Evolutionary conservation across 1,140 invertebrate genomes (phyloP), one percentile per base, ranked within the genome.

Genomic region (Nasonia vitripennis): DNA sequence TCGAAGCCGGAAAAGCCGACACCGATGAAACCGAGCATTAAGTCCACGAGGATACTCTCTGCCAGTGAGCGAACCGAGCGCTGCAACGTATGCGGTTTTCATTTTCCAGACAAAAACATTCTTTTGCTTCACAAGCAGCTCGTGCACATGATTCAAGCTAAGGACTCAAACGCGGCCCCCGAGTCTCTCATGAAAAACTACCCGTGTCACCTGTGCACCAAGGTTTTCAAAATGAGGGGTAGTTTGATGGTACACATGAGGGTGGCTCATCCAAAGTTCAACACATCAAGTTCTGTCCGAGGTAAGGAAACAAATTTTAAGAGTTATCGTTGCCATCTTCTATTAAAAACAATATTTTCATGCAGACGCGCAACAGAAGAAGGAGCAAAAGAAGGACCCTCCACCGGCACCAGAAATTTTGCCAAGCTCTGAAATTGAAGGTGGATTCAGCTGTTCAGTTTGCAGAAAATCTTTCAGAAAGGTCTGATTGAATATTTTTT

Each of bases 211-310:
- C 92, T 97, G 31, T 97, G 97, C 89, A 94, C 95, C 1, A 97
- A 97, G 91, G 94, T 95, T 74, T 97, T 97, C 89, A 96, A 96
- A 91, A 97, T 97, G 95, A 94, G 95, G 87, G 96, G 96, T 7
- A 97, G 96, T 85, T 90, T 98, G 1, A 96, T 97, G 94, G 95
- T 97, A 2, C 97, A 97, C 93, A 94, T 97, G 89, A 94, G 96
- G 91, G 96, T 97, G 31, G 96, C 96, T 0, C 97, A 97, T 92
- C 95, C 94, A 87, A 94, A 95, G 45, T 93, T 90, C 62, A 91
- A 91, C 55, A 37, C 31, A 6, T 6, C 78, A n/a, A 62, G 17
- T 17, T 62, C 55, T 7, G 5, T 17, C 6, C n/a, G 20, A 62
- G 55, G 17, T n/a, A 62, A 14, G 55, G 55, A 7, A 62, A 62